A percentile compares a stretch with the other conserved stretches of the same genome.
phyloP scores from a whole-genome alignment of 2,113 vertebrate genomes.

The Pseudopodoces humilis region DNA sequence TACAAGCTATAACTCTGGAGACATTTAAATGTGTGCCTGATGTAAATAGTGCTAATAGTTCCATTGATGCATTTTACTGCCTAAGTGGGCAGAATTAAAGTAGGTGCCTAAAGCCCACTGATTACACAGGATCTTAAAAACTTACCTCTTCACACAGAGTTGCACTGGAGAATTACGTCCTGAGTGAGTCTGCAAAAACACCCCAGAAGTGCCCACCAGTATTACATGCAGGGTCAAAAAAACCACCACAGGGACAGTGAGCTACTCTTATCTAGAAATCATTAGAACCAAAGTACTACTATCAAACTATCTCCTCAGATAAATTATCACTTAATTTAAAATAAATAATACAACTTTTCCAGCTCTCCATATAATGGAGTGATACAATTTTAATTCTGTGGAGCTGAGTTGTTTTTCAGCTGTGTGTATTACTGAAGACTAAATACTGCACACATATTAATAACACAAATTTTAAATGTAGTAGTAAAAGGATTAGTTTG shows the following conservation, averaged over 20 bases:
- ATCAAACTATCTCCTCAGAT: not conserved
- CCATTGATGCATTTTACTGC: not conserved
- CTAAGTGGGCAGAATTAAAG: not conserved
- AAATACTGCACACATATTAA: not conserved
- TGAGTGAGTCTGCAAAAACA: not conserved
- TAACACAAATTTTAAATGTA: not conserved
- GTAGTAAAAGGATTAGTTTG: not conserved
- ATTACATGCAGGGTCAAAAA: not conserved
- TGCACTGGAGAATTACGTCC: not conserved
- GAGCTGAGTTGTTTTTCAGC: not conserved
- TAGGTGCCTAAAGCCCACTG: not conserved
- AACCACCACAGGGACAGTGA: accelerated
- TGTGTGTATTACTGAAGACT: not conserved
- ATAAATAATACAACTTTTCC: not conserved
- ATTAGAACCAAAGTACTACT: not conserved
- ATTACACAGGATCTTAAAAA: not conserved
- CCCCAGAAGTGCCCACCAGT: not conserved
- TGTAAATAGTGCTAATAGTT: not conserved
- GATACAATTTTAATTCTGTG: not conserved
- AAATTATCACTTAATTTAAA: not conserved
- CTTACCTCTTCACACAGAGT: not conserved
- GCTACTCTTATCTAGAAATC: not conserved
- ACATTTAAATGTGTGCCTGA: not conserved
- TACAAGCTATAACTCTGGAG: not conserved
- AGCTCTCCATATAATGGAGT: not conserved